phyloP scores from a whole-genome alignment of 2,113 vertebrate genomes.

The Halichoerus grypus region DNA sequence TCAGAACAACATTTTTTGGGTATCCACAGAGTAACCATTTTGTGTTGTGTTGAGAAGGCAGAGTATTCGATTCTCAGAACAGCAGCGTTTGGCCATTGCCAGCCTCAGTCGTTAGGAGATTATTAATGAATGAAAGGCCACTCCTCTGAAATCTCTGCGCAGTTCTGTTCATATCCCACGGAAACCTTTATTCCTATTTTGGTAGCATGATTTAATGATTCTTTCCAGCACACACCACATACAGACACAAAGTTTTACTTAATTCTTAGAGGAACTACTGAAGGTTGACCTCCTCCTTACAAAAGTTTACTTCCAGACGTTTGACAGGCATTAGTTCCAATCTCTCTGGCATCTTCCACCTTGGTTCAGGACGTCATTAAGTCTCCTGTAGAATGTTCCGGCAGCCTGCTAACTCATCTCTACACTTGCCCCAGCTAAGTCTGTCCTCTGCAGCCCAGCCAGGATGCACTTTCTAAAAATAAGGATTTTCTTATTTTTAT shows the following conservation, averaged over 20 bases:
- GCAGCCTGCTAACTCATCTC: neutral
- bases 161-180: neutral
- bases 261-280: neutral
- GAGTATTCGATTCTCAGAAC: neutral
- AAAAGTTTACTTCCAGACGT: neutral
- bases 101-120: neutral
- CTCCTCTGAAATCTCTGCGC: neutral
- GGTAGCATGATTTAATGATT: neutral
- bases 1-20: neutral
- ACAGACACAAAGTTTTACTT: neutral
- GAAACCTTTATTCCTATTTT: neutral
- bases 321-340: neutral
- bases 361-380: neutral
- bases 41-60: neutral
- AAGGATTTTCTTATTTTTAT: conserved; percentile 25
- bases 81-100: neutral
- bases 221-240: neutral
- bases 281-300: too few relatives aligned
- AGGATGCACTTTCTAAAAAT: neutral
- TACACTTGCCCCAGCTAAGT: too few relatives aligned
- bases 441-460: neutral
- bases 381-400: neutral
- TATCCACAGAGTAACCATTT: neutral
- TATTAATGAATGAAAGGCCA: neutral
- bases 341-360: neutral